Base-by-base conservation (phyloP, 2,113 vertebrate genomes). In the Datnioides undecimradiatus region DNA sequence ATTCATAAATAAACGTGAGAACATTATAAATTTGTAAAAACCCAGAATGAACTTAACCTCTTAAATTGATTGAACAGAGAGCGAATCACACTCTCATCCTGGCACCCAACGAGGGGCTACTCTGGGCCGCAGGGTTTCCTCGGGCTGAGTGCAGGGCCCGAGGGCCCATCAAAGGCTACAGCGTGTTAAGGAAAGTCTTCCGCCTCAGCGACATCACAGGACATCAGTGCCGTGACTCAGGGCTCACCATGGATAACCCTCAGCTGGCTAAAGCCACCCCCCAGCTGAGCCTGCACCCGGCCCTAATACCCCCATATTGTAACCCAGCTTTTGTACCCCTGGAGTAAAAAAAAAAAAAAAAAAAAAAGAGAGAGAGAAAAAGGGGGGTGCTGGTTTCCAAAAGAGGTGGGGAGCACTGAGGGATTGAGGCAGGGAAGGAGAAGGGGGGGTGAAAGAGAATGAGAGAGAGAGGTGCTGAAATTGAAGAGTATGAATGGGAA, bases 121-220 rank as follows among this genome's bases (percentile, higher is more conserved):
- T 51, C 62, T 34, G 85, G 63, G 76, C 79, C n/a, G 69, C 79
- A 48, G 81, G 85, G 86, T 86, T 87, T 91, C 87, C 87, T 65
- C 2, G 2, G 81, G 87, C 77, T 10, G 84, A 83, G 40, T n/a
- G 76, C 88, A 75, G 88, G 90, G 89, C 69, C 88, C 51, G 59
- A 83, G 85, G 90, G 84, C 73, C 86, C 91, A 92, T 93, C 93
- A 94, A 93, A 94, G 93, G 88, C 67, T 64, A 72, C 84, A 67
- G 86, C 84, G 64, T 80, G 91, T 90, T 93, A 92, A 94, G 90
- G 69, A 90, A 90, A 92, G 87, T 89, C 94, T 95, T 95, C 93
- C 92, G 93, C 93, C 91, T 94, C 92, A 95, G 92, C 89, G 78
- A 93, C 94, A 95, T 95, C 94, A 95, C 88, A 94, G 81, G 82